These are phyloP conservation scores for Macrostomum lignano DNA, from an alignment of 1,140 invertebrate species.

Conservation along the genomic window DNA sequence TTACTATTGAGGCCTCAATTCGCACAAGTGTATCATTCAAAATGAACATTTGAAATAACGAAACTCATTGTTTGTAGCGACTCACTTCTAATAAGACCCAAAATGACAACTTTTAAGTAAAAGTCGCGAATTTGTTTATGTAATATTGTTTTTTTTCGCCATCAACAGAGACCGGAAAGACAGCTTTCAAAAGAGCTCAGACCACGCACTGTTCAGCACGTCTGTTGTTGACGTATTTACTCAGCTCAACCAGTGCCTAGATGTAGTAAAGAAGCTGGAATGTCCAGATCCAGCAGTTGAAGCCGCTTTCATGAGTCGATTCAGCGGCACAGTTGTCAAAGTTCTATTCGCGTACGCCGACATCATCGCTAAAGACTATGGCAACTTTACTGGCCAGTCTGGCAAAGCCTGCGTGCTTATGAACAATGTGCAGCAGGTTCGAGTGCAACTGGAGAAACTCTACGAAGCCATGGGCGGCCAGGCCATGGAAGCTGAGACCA, in stretches of 20 bases:
- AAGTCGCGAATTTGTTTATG: too few relatives aligned
- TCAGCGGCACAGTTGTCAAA: conserved; percentile 74
- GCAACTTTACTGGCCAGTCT: conserved; percentile 41
- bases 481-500: conserved; percentile 38
- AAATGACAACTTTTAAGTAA: too few relatives aligned
- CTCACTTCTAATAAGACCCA: too few relatives aligned
- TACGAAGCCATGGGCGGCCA: conserved; percentile 97
- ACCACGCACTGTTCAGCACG: conserved; percentile 89
- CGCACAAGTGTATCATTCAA: too few relatives aligned
- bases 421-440: conserved; percentile 97
- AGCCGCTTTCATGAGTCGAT: conserved; percentile 31
- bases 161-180: conserved; percentile 6
- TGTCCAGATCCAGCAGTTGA: conserved; percentile 82
- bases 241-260: conserved; percentile 92
- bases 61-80: too few relatives aligned
- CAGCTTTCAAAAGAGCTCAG: conserved; percentile 93
- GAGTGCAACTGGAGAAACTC: conserved; percentile 93
- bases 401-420: conserved; percentile 71
- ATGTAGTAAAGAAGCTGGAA: conserved; percentile 89
- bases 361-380: conserved; percentile 85
- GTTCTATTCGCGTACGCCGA: conserved; percentile 87
- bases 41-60: too few relatives aligned
- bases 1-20: too few relatives aligned
- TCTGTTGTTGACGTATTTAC: conserved; percentile 99
- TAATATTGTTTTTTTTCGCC: too few relatives aligned